phyloP scores from a whole-genome alignment of 2,797 vertebrate genomes.

The Calcarius lapponicus region DNA sequence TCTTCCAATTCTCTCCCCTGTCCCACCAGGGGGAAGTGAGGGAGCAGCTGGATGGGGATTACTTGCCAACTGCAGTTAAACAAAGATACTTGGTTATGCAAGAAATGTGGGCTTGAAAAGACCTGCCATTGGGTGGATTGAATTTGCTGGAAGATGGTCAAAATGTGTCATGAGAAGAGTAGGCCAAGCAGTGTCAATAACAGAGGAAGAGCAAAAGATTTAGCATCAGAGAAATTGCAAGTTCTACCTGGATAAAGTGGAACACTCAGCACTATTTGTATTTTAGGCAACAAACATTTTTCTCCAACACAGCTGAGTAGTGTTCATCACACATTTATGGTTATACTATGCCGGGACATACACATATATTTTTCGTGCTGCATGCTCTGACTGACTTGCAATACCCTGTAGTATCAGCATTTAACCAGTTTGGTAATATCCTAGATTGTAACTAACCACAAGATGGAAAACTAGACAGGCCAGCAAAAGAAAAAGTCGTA shows the following conservation, averaged over 20 bases:
- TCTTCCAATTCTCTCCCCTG: background rate
- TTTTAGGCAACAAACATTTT: constrained; percentile 21
- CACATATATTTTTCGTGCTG: constrained; percentile 22
- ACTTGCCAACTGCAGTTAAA: background rate
- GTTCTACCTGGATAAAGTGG: background rate
- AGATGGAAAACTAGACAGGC: background rate
- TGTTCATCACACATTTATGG: background rate
- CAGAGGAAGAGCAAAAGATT: background rate
- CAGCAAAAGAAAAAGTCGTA: background rate
- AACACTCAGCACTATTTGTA: background rate
- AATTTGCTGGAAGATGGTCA: constrained; percentile 36
- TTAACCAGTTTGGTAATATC: background rate
- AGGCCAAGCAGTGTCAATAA: background rate
- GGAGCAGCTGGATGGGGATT: background rate
- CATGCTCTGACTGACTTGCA: background rate
- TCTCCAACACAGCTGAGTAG: background rate
- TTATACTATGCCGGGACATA: background rate
- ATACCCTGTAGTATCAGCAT: background rate
- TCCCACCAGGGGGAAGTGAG: background rate
- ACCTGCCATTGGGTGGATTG: constrained; percentile 44
- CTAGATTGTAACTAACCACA: background rate
- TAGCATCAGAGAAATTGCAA: background rate
- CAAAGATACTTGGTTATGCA: background rate
- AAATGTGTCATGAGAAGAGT: constrained; percentile 37
- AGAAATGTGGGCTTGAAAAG: constrained; percentile 33